Evolutionary conservation across 2,797 vertebrate species (phyloP), one percentile per base, ranked within the genome.

Genomic region (Yasuhikotakia modesta): DNA sequence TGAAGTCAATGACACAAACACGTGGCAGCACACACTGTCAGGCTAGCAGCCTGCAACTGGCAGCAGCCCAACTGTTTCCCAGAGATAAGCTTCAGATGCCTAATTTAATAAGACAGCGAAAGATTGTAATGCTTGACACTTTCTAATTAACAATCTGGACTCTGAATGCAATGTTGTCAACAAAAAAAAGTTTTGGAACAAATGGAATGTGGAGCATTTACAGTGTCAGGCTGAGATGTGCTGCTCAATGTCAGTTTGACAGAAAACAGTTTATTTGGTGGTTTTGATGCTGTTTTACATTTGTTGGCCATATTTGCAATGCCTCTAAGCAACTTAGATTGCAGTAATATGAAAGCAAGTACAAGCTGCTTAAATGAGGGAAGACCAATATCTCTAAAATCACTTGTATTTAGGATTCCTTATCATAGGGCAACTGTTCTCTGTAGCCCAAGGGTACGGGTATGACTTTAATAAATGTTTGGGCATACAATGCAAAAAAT

Each of bases 91-190:
- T 87, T 86, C 87, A 84, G 32, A 35, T 35, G 32, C 4, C 32
- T 35, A 35, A 35, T 35, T 35, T 35, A 35, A 35, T 35, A 35
- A 35, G 32, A 35, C 32, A 35, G 4, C 1, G 78, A 68, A 45
- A 84, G 66, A 81, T 83, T 87, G 83, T 81, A 87, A 81, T 79
- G 84, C 75, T 85, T 88, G 85, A 86, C 81, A 79, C 81, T 86
- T 89, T 91, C 89, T 87, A 87, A 92, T 91, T 90, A 91, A 89
- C 82, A 88, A 90, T 88, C 88, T 76, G 69, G 82, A 66, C 81
- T 78, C 72, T 81, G 76, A 87, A 87, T 77, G 87, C 83, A 83
- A 71, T 77, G 48, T 65, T 72, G 70, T 22, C 71, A 75, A 81
- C 76, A 81, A 82, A 81, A 76, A n/a, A 85, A 82, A 77, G 3